These are phyloP conservation scores for Electrona antarctica DNA, from an alignment of 2,113 vertebrate species.

Conservation along the genomic window DNA sequence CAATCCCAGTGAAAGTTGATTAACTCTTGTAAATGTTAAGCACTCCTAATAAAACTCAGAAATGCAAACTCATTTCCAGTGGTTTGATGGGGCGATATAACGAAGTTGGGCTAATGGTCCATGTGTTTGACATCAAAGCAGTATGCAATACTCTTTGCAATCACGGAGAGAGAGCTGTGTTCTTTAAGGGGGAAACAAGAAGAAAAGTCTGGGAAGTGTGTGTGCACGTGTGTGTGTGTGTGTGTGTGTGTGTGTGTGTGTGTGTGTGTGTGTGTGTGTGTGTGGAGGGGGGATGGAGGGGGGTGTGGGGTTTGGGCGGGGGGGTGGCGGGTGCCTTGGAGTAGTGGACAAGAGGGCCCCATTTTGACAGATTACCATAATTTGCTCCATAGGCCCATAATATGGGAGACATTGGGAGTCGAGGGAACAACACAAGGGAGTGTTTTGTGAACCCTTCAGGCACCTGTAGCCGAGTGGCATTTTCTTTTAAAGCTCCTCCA, in stretches of 20 bases:
- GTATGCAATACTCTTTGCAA: conserved; percentile 58
- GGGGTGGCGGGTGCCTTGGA: neutral
- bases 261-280: neutral
- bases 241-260: neutral
- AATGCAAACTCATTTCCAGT: conserved; percentile 7
- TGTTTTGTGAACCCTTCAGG: conserved; percentile 2
- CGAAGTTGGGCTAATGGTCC: conserved; percentile 37
- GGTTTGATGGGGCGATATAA: conserved; percentile 24
- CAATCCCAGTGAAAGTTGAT: conserved; percentile 11
- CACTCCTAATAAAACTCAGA: conserved; percentile 11
- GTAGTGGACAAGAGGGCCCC: conserved; percentile 1
- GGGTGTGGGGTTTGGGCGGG: neutral
- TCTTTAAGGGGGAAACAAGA: neutral
- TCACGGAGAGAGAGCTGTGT: conserved; percentile 56
- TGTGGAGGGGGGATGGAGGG: conserved; percentile 8
- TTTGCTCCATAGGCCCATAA: neutral
- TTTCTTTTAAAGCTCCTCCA: neutral
- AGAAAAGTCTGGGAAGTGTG: conserved; percentile 20
- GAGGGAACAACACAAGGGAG: neutral
- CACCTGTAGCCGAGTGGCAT: conserved; percentile 22
- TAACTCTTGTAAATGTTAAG: conserved; percentile 13
- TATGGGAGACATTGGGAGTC: neutral
- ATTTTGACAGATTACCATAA: conserved; percentile 30
- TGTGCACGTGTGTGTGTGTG: neutral
- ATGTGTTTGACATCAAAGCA: conserved; percentile 57